Conservation (phyloP, 1,140 invertebrate genomes). For the Aphaenogaster rudis region DNA sequence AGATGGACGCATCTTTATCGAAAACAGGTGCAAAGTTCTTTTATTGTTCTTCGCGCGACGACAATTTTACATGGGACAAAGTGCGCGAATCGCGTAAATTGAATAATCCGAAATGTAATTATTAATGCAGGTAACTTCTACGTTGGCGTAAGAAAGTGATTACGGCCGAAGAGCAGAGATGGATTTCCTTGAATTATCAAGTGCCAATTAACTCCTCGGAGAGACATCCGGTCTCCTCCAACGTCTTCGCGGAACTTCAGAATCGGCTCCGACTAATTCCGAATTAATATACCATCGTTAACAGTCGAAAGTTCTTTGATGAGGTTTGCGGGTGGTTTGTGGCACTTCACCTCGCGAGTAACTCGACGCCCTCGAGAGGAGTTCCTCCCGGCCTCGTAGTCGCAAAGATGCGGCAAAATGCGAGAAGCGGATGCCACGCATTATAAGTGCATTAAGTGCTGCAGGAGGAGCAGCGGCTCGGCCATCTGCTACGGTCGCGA, state of each 20-base stretch:
- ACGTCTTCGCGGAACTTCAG: background rate
- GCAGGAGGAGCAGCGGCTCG: slow-evolving; percentile 6
- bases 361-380: slow-evolving; percentile 40
- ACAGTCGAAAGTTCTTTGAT: slow-evolving; percentile 30
- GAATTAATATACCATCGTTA: background rate
- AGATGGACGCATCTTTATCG: background rate
- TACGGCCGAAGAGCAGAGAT: background rate
- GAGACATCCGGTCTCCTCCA: background rate
- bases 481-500: slow-evolving; percentile 63
- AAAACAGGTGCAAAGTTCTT: background rate
- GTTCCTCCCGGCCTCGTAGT: background rate
- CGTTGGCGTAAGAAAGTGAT: background rate
- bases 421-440: slow-evolving; percentile 70
- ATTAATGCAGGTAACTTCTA: background rate
- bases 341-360: slow-evolving; percentile 31
- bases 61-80: background rate
- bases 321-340: slow-evolving; percentile 29
- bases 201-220: slow-evolving; percentile 24
- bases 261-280: slow-evolving; percentile 7
- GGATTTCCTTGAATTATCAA: slow-evolving; percentile 37
- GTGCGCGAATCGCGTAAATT: background rate
- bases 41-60: background rate
- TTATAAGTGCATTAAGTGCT: slow-evolving; percentile 69
- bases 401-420: slow-evolving; percentile 62
- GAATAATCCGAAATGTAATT: background rate